Evolutionary conservation across 2,888 invertebrate species (phyloP), one percentile per base, ranked within the genome.

Genomic region (Acleris laterana): DNA sequence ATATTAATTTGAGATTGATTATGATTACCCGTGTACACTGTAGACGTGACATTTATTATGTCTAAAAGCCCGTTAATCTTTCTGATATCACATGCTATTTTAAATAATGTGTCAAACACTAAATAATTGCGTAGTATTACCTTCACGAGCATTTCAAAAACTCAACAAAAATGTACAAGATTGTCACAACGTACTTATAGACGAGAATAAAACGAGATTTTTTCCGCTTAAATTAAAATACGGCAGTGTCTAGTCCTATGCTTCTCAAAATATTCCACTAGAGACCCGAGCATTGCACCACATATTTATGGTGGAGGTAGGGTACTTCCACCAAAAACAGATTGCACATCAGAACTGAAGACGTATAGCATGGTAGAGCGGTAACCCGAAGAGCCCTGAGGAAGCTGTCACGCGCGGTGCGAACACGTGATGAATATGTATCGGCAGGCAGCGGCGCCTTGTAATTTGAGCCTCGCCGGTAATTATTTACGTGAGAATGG

Each of bases 401-500:
- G 90, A 89, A 92, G 90, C 89, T 90, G 91, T 90, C 90, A 90
- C 87, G 90, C 87, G 87, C 89, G 84, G 87, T 81, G 87, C 84
- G 86, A 90, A 87, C 90, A 90, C 79, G 87, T 88, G 91, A 90
- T 89, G 91, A 88, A 89, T 89, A 89, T 86, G 86, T 89, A 91
- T 89, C 89, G 90, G 89, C 88, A 86, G 87, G 83, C 85, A 75
- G 82, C 90, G 89, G 89, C 90, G 89, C 90, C 92, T 91, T 91
- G 91, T 93, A 93, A 93, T 93, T 90, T 91, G 89, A 90, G 79
- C 84, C 84, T 87, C 84, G 88, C 89, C 88, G 88, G 89, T 91
- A 91, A 93, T 91, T 93, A 91, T 93, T 91, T 91, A 92, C 91
- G 91, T 91, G 90, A 91, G 92, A 92, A 88, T 89, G 89, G 85